These are phyloP conservation scores for Lepetodrilus schrolli DNA, from an alignment of 2,888 invertebrate genomes.

Conservation along the genomic window DNA sequence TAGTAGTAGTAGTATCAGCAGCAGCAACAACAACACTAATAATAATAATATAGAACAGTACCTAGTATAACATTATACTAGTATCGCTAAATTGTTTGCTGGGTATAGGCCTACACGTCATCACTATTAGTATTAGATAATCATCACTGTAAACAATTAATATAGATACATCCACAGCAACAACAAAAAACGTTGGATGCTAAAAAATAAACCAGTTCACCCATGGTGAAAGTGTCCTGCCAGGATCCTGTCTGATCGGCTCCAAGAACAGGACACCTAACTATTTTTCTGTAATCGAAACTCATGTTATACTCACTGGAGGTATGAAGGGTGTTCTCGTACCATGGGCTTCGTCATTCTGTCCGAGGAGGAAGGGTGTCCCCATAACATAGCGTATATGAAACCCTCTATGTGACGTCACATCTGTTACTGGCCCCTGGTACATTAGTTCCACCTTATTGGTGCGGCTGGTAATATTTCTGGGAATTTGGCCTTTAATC, in stretches of 20 bases:
- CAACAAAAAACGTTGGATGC: too few relatives aligned
- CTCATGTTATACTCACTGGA: background rate
- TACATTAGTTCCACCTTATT: background rate
- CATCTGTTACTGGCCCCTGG: background rate
- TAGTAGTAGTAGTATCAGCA: slow-evolving; percentile 8
- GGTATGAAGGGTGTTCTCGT: background rate
- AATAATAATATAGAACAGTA: too few relatives aligned
- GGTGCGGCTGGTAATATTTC: slow-evolving; percentile 4
- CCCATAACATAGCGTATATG: slow-evolving; percentile 2
- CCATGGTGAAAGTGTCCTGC: background rate
- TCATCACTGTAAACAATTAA: too few relatives aligned
- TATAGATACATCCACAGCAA: too few relatives aligned
- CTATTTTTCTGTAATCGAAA: background rate
- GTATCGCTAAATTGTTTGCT: too few relatives aligned
- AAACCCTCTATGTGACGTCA: background rate
- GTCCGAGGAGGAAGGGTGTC: background rate
- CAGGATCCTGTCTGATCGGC: background rate
- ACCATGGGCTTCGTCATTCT: background rate
- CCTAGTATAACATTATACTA: too few relatives aligned
- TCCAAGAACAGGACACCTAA: background rate
- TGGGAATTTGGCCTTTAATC: background rate
- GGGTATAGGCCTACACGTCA: too few relatives aligned
- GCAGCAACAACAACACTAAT: too few relatives aligned
- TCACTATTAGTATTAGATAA: too few relatives aligned
- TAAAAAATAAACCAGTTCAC: too few relatives aligned